Conservation (phyloP, 2,888 invertebrate species). For the Autographa gamma region DNA sequence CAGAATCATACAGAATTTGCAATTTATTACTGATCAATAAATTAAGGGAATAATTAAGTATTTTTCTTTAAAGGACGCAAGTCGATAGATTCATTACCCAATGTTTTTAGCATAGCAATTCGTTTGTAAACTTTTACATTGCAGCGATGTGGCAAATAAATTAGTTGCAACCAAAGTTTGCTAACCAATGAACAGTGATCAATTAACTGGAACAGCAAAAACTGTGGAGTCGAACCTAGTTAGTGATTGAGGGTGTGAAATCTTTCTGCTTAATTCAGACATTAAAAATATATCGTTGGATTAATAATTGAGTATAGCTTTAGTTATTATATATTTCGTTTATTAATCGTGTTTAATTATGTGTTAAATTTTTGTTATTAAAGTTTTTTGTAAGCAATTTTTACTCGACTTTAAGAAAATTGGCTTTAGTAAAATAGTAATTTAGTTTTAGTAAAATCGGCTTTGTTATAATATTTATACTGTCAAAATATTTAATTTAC, state of each 20-base stretch:
- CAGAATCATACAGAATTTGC: neutral
- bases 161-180: conserved; percentile 44
- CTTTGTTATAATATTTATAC: no score
- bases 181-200: conserved; percentile 42
- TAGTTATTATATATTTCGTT: no score
- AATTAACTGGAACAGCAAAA: conserved; percentile 44
- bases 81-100: neutral
- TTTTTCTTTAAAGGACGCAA: no score
- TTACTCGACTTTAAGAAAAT: no score
- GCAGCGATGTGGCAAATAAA: conserved; percentile 39
- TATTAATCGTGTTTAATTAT: no score
- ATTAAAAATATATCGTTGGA: conserved; percentile 2
- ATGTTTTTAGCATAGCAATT: neutral
- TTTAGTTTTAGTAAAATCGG: no score
- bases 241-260: conserved; percentile 37
- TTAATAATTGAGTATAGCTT: no score
- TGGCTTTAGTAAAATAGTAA: no score
- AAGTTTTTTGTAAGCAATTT: no score
- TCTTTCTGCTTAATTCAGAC: conserved; percentile 15
- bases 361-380: no score
- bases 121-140: neutral
- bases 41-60: no score
- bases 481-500: no score
- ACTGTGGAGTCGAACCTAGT: conserved; percentile 22
- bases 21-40: neutral